Evolutionary conservation across 2,797 vertebrate genomes (phyloP).

Genomic region (Parotocinclus haroldoi): DNA sequence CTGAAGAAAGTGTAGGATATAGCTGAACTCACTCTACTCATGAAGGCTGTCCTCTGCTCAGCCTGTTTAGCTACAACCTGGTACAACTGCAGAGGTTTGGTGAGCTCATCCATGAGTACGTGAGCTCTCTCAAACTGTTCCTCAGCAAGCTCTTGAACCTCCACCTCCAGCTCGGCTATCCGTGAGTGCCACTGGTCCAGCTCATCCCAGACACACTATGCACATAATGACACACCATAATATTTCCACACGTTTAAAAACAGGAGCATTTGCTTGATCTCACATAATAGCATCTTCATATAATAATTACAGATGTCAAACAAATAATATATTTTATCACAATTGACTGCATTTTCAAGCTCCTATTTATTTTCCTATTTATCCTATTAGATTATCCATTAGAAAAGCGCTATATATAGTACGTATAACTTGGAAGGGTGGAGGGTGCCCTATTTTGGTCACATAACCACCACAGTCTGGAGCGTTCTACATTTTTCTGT

Average conservation of each 20-base stretch:
- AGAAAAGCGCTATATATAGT: too few relatives aligned
- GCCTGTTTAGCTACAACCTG: conserved; percentile 81
- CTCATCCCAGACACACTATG: conserved; percentile 86
- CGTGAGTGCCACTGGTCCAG: conserved; percentile 85
- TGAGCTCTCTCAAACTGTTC: conserved; percentile 80
- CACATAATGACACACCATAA: conserved; percentile 1
- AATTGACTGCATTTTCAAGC: too few relatives aligned
- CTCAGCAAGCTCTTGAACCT: conserved; percentile 87
- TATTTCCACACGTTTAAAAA: not conserved
- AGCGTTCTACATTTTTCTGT: too few relatives aligned
- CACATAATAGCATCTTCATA: not conserved
- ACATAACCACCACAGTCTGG: too few relatives aligned
- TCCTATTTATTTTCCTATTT: too few relatives aligned
- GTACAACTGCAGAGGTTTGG: conserved; percentile 81
- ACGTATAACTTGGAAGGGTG: too few relatives aligned
- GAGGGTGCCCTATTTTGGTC: too few relatives aligned
- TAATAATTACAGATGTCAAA: not conserved
- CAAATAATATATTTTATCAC: not conserved
- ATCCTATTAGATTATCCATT: too few relatives aligned
- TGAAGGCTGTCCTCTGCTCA: conserved; percentile 81
- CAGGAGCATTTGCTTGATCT: too few relatives aligned
- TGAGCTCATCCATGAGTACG: conserved; percentile 86
- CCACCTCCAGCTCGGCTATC: conserved; percentile 82
- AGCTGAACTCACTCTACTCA: conserved; percentile 78
- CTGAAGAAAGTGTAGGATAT: not conserved